These are phyloP conservation scores for Philereme vetulata DNA, from an alignment of 2,888 invertebrate genomes.

Conservation along the genomic window DNA sequence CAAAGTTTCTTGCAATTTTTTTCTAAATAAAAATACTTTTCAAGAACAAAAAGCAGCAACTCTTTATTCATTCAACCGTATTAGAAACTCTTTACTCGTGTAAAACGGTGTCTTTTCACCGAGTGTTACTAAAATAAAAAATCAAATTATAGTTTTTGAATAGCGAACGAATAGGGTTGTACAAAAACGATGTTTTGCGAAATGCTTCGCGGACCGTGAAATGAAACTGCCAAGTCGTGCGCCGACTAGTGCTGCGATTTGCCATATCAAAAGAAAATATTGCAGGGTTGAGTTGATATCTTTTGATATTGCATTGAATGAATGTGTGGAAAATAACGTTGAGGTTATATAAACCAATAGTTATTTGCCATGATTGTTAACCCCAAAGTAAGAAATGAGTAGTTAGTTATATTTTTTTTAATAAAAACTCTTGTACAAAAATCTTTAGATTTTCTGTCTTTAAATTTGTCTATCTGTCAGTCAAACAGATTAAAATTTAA, in stretches of 20 bases:
- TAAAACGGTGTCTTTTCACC: constrained; percentile 11
- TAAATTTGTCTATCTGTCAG: too few species aligned
- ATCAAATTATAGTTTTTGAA: constrained; percentile 30
- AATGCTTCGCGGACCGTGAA: constrained; percentile 52
- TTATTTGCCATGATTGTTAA: neutral
- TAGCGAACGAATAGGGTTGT: constrained; percentile 41
- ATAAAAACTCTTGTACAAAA: too few species aligned
- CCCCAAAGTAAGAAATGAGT: too few species aligned
- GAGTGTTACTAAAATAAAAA: constrained; percentile 23
- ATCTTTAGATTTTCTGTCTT: too few species aligned
- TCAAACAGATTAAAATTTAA: too few species aligned
- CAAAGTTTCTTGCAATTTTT: neutral
- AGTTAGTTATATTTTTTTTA: too few species aligned
- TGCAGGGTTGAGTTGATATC: constrained; percentile 17
- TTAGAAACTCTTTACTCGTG: constrained; percentile 8
- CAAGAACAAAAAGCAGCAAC: neutral
- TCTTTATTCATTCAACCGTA: constrained; percentile 4
- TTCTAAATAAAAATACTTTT: neutral
- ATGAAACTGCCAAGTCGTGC: constrained; percentile 48
- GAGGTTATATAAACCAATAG: neutral
- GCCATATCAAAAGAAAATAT: constrained; percentile 17
- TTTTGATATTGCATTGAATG: neutral
- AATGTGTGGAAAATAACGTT: neutral
- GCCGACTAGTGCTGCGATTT: constrained; percentile 35
- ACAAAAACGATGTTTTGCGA: constrained; percentile 50